phyloP scores from a whole-genome alignment of 1,140 invertebrate genomes.

The Papilio machaon region DNA sequence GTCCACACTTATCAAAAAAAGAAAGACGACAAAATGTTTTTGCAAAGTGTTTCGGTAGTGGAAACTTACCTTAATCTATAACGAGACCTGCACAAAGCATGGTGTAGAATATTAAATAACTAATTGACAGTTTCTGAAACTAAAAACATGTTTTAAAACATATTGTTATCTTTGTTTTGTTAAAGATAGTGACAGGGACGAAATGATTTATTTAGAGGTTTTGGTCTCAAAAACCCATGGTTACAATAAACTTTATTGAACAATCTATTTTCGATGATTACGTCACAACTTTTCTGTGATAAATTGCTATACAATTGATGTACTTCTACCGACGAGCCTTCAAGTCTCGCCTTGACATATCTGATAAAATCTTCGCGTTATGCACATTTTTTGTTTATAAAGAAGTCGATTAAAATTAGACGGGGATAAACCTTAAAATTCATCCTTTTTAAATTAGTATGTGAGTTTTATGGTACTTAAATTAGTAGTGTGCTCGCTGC shows the following conservation, averaged over 20 bases:
- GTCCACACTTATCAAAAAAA: neutral
- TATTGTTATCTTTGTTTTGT: too few relatives aligned
- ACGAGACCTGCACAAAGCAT: neutral
- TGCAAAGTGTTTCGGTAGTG: too few relatives aligned
- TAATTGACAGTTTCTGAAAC: neutral
- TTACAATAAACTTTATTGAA: neutral
- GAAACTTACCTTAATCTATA: neutral
- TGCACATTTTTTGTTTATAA: neutral
- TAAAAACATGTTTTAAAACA: too few relatives aligned
- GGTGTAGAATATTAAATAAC: constrained; percentile 9
- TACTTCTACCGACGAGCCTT: neutral
- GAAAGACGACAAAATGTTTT: neutral
- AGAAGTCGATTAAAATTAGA: neutral
- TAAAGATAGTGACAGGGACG: too few relatives aligned
- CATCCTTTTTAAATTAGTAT: neutral
- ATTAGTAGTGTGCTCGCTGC: too few relatives aligned
- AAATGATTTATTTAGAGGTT: too few relatives aligned
- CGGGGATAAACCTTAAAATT: neutral
- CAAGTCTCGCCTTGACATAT: constrained; percentile 5
- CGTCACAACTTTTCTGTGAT: constrained; percentile 7
- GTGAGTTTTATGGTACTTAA: neutral
- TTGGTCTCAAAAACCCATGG: too few relatives aligned
- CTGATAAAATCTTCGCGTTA: constrained; percentile 27
- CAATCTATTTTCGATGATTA: neutral
- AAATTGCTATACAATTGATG: constrained; percentile 5